Evolutionary conservation across 2,797 vertebrate genomes (phyloP).

Genomic region (Chromobotia macracanthus): DNA sequence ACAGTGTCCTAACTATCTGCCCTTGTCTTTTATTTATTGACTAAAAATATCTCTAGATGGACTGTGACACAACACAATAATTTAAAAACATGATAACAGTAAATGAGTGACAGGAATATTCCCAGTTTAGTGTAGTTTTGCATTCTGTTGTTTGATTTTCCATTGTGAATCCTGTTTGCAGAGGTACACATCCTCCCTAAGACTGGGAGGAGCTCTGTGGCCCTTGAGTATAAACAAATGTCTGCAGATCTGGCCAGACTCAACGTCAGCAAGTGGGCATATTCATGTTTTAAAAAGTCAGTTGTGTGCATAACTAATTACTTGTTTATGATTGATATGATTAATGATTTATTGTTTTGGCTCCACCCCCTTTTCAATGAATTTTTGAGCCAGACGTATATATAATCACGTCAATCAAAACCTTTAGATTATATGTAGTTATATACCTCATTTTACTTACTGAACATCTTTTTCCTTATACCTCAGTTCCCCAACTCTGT

Average conservation of each 20-base stretch:
- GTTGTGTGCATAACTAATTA: background rate
- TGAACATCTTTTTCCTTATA: background rate
- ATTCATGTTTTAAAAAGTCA: background rate
- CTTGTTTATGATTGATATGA: background rate
- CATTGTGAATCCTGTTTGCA: slow-evolving; percentile 62
- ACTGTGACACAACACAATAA: background rate
- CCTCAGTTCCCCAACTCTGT: background rate
- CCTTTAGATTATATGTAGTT: background rate
- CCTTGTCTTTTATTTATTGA: background rate
- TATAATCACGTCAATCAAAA: background rate
- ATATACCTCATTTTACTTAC: background rate
- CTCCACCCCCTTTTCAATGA: background rate
- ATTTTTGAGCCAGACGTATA: background rate
- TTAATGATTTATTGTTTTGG: background rate
- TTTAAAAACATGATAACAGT: slow-evolving; percentile 42
- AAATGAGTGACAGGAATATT: slow-evolving; percentile 38
- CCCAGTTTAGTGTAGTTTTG: slow-evolving; percentile 26
- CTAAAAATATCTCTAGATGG: background rate
- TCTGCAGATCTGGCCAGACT: slow-evolving; percentile 9
- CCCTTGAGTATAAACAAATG: slow-evolving; percentile 22
- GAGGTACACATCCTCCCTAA: slow-evolving; percentile 59
- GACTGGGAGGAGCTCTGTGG: slow-evolving; percentile 48
- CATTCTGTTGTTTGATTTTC: slow-evolving; percentile 61
- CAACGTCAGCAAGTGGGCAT: background rate
- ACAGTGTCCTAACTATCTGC: background rate